These are phyloP conservation scores for Macrosoma leucophasiata DNA, from an alignment of 2,888 invertebrate species.

Conservation along the genomic window DNA sequence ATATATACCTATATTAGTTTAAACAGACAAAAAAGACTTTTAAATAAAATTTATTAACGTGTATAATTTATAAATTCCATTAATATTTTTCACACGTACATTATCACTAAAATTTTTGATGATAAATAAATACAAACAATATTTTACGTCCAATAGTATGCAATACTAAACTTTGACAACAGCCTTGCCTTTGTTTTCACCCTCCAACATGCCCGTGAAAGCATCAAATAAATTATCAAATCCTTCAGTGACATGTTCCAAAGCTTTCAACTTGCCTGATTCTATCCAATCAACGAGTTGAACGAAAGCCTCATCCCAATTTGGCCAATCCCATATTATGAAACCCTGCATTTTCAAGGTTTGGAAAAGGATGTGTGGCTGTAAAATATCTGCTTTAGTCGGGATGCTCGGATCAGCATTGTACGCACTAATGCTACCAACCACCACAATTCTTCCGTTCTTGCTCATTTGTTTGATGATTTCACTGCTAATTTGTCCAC, in stretches of 20 bases:
- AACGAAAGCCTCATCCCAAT: constrained; percentile 75
- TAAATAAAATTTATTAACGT: background rate
- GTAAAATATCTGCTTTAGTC: constrained; percentile 60
- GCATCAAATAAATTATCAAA: constrained; percentile 82
- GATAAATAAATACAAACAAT: constrained; percentile 3
- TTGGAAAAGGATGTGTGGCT: constrained; percentile 70
- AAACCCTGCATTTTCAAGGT: constrained; percentile 81
- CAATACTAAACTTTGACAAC: constrained; percentile 78
- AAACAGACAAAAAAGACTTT: background rate
- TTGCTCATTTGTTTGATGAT: constrained; percentile 76
- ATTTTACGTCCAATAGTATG: too few relatives aligned
- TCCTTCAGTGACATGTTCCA: constrained; percentile 80
- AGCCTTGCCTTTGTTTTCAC: constrained; percentile 81
- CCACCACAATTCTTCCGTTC: constrained; percentile 36
- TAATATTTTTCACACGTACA: too few relatives aligned
- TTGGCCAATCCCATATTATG: constrained; percentile 66
- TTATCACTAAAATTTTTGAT: constrained; percentile 7
- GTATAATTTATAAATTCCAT: background rate
- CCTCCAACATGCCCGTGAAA: constrained; percentile 77
- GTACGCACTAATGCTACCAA: constrained; percentile 51
- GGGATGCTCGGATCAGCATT: constrained; percentile 36
- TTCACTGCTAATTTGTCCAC: constrained; percentile 74
- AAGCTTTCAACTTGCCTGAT: constrained; percentile 79
- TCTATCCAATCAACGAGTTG: constrained; percentile 77
- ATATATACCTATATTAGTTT: background rate